phyloP scores from a whole-genome alignment of 1,140 invertebrate genomes.

The Ctenoplectra terminalis region DNA sequence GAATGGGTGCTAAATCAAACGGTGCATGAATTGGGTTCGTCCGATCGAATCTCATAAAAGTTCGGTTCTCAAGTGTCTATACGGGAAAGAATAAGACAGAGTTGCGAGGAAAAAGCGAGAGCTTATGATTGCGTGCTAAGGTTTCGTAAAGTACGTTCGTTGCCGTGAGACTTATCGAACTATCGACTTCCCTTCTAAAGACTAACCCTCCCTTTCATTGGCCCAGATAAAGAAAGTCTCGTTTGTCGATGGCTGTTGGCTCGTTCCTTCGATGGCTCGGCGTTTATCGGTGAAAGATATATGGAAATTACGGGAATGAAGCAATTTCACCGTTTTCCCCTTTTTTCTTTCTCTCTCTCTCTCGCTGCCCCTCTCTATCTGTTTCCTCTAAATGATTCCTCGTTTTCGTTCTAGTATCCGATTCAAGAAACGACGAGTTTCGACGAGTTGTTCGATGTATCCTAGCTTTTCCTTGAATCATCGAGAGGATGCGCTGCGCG shows the following conservation, averaged over 20 bases:
- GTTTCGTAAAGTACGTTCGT: slow-evolving; percentile 60
- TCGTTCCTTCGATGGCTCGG: slow-evolving; percentile 42
- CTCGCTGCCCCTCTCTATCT: neutral
- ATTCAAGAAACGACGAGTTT: slow-evolving; percentile 32
- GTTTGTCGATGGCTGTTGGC: slow-evolving; percentile 51
- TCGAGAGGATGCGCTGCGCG: neutral
- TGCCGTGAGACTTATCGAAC: slow-evolving; percentile 67
- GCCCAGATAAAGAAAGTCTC: slow-evolving; percentile 63
- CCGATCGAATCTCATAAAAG: slow-evolving; percentile 63
- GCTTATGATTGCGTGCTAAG: slow-evolving; percentile 69
- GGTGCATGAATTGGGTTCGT: slow-evolving; percentile 35
- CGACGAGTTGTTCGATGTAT: neutral
- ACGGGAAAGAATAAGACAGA: neutral
- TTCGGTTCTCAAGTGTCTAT: slow-evolving; percentile 30
- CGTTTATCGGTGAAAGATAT: slow-evolving; percentile 61
- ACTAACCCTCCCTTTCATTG: slow-evolving; percentile 62
- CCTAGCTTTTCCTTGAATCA: neutral
- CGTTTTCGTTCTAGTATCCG: neutral
- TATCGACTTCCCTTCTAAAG: slow-evolving; percentile 65
- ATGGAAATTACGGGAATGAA: slow-evolving; percentile 60
- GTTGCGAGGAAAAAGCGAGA: slow-evolving; percentile 17
- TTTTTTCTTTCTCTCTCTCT: neutral
- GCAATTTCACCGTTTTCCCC: slow-evolving; percentile 2
- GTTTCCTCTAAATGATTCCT: neutral
- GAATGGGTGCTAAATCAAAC: slow-evolving; percentile 53